Percentiles rank a stretch among this genome's conserved stretches.
Evolutionary conservation across 2,888 invertebrate species (phyloP).

Genomic region (Cosmorhoe ocellata): DNA sequence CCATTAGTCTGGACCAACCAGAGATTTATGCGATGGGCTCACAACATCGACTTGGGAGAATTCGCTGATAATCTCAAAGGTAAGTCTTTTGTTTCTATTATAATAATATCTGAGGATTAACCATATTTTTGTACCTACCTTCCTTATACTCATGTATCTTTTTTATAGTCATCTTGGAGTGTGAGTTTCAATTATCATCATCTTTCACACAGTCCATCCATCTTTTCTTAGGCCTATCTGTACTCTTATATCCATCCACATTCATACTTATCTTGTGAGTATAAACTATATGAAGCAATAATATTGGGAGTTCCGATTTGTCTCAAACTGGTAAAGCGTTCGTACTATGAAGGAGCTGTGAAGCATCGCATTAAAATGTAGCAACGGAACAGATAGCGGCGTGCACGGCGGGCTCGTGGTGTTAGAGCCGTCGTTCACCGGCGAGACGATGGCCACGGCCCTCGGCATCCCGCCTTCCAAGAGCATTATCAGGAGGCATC

Average conservation of each 20-base stretch:
- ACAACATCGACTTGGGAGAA: conserved; percentile 96
- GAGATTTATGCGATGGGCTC: conserved; percentile 96
- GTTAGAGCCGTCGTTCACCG: conserved; percentile 95
- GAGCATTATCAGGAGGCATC: conserved; percentile 95
- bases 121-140: too few relatives aligned
- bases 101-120: neutral
- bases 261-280: too few relatives aligned
- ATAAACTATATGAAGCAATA: too few relatives aligned
- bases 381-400: conserved; percentile 87
- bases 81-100: conserved; percentile 51
- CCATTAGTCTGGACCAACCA: conserved; percentile 98
- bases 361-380: neutral
- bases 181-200: too few relatives aligned
- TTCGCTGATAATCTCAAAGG: conserved; percentile 96
- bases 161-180: too few relatives aligned
- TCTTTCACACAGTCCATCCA: too few relatives aligned
- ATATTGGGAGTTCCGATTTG: too few relatives aligned
- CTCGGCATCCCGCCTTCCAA: conserved; percentile 96
- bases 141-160: too few relatives aligned
- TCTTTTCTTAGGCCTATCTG: too few relatives aligned
- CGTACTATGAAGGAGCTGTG: too few relatives aligned
- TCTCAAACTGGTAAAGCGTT: too few relatives aligned
- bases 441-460: conserved; percentile 96
- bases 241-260: too few relatives aligned
- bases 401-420: conserved; percentile 97